phyloP scores from a whole-genome alignment of 2,888 invertebrate species.

The Rotaria macrura region DNA sequence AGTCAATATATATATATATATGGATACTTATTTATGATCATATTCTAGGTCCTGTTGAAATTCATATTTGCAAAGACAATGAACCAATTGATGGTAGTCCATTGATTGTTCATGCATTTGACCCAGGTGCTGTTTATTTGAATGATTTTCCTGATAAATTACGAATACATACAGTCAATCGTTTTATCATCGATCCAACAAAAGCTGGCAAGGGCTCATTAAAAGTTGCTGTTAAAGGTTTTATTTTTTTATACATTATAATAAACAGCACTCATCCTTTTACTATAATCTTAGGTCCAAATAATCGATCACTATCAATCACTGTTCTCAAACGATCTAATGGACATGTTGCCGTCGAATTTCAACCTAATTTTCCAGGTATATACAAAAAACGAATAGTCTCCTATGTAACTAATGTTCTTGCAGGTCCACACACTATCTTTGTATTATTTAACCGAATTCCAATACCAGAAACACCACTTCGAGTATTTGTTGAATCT shows the following conservation, averaged over 20 bases:
- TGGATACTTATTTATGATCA: no score
- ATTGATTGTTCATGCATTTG: constrained; percentile 19
- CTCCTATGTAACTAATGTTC: not conserved
- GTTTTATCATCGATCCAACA: not conserved
- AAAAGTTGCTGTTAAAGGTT: not conserved
- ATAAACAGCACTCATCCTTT: no score
- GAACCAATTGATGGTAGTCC: constrained; percentile 22
- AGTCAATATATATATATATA: no score
- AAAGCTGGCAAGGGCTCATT: constrained; percentile 1
- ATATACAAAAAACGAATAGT: not conserved
- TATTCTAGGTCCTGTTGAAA: not conserved
- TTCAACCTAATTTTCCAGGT: not conserved
- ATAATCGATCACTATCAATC: not conserved
- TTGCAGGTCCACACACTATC: not conserved
- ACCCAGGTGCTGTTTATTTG: not conserved
- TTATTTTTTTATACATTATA: no score
- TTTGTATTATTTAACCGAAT: not conserved
- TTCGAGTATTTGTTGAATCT: not conserved
- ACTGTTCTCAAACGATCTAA: not conserved
- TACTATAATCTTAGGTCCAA: not conserved
- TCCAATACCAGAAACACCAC: not conserved
- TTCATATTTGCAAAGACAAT: constrained; percentile 2
- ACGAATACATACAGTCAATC: not conserved
- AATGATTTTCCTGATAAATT: not conserved
- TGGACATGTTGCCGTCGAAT: not conserved